These are phyloP conservation scores for Austrofundulus limnaeus DNA, from an alignment of 2,113 vertebrate species.

Conservation along the genomic window DNA sequence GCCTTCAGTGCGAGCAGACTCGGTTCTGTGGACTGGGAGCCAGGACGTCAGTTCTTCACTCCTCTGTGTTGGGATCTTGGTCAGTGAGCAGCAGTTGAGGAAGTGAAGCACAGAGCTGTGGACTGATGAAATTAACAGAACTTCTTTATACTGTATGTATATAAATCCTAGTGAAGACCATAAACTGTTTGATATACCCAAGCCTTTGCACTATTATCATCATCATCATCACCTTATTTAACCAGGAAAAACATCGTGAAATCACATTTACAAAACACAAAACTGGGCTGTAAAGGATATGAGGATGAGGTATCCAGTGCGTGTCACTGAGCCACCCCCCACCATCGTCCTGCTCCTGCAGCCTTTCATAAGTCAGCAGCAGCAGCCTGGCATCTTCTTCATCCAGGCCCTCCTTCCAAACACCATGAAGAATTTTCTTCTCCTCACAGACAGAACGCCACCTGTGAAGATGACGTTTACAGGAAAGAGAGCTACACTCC, in stretches of 20 bases:
- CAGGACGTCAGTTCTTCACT: constrained; percentile 82
- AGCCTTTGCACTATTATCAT: neutral
- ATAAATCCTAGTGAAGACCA: no score
- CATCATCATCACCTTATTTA: neutral
- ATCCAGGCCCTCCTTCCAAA: constrained; percentile 93
- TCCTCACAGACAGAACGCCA: constrained; percentile 85
- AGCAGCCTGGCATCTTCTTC: constrained; percentile 92
- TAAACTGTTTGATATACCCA: no score
- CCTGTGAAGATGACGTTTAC: constrained; percentile 71
- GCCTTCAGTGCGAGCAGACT: constrained; percentile 93
- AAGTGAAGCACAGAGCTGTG: constrained; percentile 21
- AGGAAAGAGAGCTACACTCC: constrained; percentile 50
- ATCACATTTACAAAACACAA: neutral
- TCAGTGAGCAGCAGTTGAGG: constrained; percentile 88
- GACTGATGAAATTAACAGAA: no score
- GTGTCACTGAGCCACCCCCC: constrained; percentile 91
- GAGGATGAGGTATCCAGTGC: constrained; percentile 91
- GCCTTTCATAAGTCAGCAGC: constrained; percentile 84
- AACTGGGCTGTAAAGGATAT: constrained; percentile 90
- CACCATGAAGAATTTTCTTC: constrained; percentile 88
- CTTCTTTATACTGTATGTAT: no score
- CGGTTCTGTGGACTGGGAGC: constrained; percentile 85
- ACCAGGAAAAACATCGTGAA: no score
- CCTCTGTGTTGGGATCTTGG: constrained; percentile 83
- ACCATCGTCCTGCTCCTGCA: constrained; percentile 85